Evolutionary conservation across 2,797 vertebrate species (phyloP), one percentile per base, ranked within the genome.

Genomic region (Loris lydekkerianus): DNA sequence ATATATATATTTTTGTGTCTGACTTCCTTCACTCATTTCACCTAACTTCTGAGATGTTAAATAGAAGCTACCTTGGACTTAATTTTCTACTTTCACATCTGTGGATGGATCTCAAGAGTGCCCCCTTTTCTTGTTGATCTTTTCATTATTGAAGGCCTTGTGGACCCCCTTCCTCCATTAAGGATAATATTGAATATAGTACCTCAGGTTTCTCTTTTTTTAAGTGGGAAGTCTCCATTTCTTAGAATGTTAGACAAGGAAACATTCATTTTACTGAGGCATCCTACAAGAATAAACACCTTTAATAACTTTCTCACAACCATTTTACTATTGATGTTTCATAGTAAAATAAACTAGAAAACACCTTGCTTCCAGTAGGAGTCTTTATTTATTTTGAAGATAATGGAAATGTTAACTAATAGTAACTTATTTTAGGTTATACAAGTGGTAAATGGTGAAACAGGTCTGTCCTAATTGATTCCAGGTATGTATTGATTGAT

Each of bases 371-470:
- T 83, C 23, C 34, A 23, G 37, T 70, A 78, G 46, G 14, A 86
- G 27, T 46, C 31, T 67, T n/a, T 67, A 34, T 56, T 85, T 95
- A 65, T 63, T 97, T 96, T 53, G 70, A 95, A 91, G 49, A 27
- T 56, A 91, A 61, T 93, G 25, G 46, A 85, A 91, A 85, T 83
- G 14, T 40, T 96, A 89, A 85, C 61, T 88, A 86, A 67, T n/a
- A 15, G 37, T 63, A 58, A 53, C 27, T 65, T 89, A 43, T 56
- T 92, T 88, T 53, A 90, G 58, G n/a, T 27, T 61, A 80, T 40
- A 43, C 2, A 34, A 7, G n/a, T 93, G 80, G n/a, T 53, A 89
- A 89, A 75, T 92, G 61, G 27, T 58, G 13, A 69, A 60, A 46
- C 46, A 29, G 10, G 27, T 92, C 76, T 43, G 40, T 85, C 31